Evolutionary conservation across 1,140 invertebrate genomes (phyloP), one percentile per base, ranked within the genome.

Genomic region (Pachypeltis micranthus): DNA sequence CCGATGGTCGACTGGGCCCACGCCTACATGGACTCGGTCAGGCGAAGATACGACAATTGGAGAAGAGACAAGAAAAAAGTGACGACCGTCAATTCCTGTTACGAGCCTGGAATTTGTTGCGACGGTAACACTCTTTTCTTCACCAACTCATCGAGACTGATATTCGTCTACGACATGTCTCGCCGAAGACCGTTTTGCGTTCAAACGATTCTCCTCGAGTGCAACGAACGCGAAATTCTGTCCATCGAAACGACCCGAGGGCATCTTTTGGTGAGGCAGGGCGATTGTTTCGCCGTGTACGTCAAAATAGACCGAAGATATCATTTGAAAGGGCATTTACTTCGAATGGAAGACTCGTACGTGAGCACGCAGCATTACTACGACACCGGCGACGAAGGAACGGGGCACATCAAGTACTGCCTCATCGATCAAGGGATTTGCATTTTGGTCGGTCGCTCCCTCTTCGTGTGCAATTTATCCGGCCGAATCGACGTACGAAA

Each of bases 1-100:
- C 57, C 57, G n/a, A 29, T 59, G 57, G 57, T 59, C 2, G 57
- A 59, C 7, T 59, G 57, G 57, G 57, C 26, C 25, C 57, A 59
- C 29, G 57, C 57, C 1, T 59, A 59, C 26, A 59, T 59, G 57
- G 57, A 31, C 24, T 59, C 26, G 14, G 57, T 59, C n/a, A 59
- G 24, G 31, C 57, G 57, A 59, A 26, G 57, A 2, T 59, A 29
- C 29, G 29, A 27, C 1, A 59, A 59, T 23, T 59, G 57, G 57
- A n/a, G 57, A 23, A 29, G 2, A 2, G 29, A 59, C 57, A 7
- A 19, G n/a, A 59, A 29, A 28, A 59, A 10, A 16, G 25, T 29
- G n/a, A 29, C 57, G 29, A 31, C n/a, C 12, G 57, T 59, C 26
- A 59, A 59, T 25, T 59, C 25, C 26, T 59, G 26, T 28, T 19